Conservation (phyloP, 2,113 vertebrate genomes). For the Misgurnus mizolepis region DNA sequence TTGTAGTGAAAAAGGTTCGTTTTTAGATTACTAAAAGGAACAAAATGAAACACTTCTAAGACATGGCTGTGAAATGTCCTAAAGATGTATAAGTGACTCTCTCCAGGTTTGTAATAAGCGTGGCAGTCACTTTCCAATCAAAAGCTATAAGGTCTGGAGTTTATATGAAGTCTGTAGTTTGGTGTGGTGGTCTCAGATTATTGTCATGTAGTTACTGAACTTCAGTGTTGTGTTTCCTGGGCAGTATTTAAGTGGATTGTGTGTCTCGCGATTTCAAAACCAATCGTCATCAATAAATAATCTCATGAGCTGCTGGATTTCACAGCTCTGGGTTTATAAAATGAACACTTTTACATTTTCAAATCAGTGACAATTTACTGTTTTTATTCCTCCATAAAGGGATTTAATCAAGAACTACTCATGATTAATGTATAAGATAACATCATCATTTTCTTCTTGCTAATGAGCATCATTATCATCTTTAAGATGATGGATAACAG, state of each 20-base stretch:
- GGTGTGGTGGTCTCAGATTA: neutral
- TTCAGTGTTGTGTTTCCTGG: neutral
- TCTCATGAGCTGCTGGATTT: conserved; percentile 3
- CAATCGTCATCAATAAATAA: conserved; percentile 43
- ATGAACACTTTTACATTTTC: neutral
- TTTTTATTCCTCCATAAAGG: too few relatives aligned
- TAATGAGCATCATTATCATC: conserved; percentile 11
- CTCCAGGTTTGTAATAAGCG: too few relatives aligned
- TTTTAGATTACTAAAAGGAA: too few relatives aligned
- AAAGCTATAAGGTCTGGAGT: neutral
- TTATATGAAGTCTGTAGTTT: neutral
- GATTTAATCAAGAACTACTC: too few relatives aligned
- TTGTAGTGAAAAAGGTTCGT: too few relatives aligned
- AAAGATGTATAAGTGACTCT: too few relatives aligned
- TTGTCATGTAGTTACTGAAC: neutral
- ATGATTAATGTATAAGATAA: neutral
- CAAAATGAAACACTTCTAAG: too few relatives aligned
- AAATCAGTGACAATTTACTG: too few relatives aligned
- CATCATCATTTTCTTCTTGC: conserved; percentile 9
- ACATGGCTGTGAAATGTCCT: too few relatives aligned
- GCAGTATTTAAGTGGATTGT: neutral
- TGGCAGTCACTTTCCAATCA: too few relatives aligned
- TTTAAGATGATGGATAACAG: neutral
- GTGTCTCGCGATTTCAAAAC: neutral
- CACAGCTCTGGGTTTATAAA: neutral